Conservation (phyloP, 1,140 invertebrate species). For the Ips nitidus region DNA sequence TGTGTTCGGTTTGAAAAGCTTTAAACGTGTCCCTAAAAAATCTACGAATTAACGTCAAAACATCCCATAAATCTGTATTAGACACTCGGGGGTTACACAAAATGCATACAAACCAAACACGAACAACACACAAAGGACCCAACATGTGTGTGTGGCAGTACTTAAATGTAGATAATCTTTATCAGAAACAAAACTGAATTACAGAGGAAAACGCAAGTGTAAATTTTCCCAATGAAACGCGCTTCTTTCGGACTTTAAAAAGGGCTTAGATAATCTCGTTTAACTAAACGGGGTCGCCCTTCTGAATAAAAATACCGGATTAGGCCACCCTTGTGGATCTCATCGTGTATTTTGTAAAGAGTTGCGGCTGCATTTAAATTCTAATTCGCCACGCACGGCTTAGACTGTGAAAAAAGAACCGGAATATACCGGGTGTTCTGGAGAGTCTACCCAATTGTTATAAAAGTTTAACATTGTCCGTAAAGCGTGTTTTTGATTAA, state of each 20-base stretch:
- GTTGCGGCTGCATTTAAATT: conserved; percentile 6
- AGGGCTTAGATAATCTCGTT: conserved; percentile 2
- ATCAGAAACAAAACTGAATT: background rate
- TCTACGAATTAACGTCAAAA: conserved; percentile 3
- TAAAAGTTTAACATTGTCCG: too few species aligned
- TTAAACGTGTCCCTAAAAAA: background rate
- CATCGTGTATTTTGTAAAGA: background rate
- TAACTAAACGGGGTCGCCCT: background rate
- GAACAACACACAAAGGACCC: background rate
- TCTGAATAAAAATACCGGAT: conserved; percentile 8
- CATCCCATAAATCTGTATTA: conserved; percentile 4
- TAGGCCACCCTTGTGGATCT: conserved; percentile 4
- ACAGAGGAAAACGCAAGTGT: background rate
- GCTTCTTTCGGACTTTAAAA: background rate
- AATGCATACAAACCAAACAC: background rate
- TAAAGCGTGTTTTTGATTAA: too few species aligned
- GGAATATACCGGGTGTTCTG: too few species aligned
- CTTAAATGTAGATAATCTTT: background rate
- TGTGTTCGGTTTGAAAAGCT: background rate
- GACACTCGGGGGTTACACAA: background rate
- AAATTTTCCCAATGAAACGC: background rate
- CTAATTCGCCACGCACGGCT: conserved; percentile 6
- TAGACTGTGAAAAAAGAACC: background rate
- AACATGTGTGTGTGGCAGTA: background rate
- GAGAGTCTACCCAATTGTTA: too few species aligned